A percentile compares a stretch with the other conserved stretches of the same genome.
Conservation (phyloP, 2,113 vertebrate species). For the Ptyas mucosa region DNA sequence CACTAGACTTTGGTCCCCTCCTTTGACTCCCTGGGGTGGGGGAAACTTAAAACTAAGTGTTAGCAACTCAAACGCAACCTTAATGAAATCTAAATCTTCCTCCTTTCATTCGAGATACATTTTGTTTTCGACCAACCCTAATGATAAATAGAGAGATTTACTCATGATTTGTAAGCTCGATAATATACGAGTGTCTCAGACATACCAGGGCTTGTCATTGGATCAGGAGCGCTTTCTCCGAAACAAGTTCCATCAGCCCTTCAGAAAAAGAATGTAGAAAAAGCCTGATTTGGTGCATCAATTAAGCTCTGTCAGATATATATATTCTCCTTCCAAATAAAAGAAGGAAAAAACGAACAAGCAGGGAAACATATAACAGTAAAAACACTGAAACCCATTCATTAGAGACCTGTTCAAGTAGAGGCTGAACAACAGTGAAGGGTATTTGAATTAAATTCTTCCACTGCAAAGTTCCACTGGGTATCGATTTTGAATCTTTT, state of each 20-base stretch:
- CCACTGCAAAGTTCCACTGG: background rate
- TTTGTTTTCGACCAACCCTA: slow-evolving; percentile 15
- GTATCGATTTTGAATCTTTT: background rate
- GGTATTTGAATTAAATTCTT: background rate
- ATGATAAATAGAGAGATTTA: background rate
- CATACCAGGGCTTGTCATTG: slow-evolving; percentile 4
- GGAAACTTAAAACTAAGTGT: background rate
- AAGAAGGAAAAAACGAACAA: background rate
- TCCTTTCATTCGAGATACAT: slow-evolving; percentile 3
- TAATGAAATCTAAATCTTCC: background rate
- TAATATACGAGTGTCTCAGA: slow-evolving; percentile 27
- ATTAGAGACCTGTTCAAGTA: background rate
- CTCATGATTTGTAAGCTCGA: slow-evolving; percentile 13
- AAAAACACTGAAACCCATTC: background rate
- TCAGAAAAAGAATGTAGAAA: slow-evolving; percentile 26
- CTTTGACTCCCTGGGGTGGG: background rate
- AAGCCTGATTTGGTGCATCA: background rate
- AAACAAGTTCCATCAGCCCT: slow-evolving; percentile 12
- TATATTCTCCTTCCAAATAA: slow-evolving; percentile 39
- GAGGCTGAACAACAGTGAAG: background rate
- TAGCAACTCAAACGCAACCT: background rate
- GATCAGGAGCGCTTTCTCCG: slow-evolving; percentile 4
- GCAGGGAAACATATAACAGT: background rate
- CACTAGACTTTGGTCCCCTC: background rate
- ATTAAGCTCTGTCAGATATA: slow-evolving; percentile 19